Evolutionary conservation across 2,888 invertebrate genomes (phyloP).

Genomic region (Dolomedes plantarius): DNA sequence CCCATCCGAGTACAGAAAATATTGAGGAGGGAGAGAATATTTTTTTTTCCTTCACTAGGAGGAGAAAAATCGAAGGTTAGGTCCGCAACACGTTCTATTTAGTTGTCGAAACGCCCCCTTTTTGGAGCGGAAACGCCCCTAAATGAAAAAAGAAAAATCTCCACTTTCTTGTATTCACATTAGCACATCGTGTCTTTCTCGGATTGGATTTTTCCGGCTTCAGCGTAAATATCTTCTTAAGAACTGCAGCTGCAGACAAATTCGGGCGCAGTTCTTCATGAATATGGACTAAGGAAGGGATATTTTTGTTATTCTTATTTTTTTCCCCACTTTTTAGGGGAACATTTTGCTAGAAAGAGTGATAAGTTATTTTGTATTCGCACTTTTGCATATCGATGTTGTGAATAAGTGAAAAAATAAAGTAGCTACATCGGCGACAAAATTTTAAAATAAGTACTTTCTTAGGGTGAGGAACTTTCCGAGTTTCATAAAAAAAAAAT

Average conservation of each 20-base stretch:
- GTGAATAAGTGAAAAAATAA: not conserved
- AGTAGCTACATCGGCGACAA: not conserved
- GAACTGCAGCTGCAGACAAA: slow-evolving; percentile 11
- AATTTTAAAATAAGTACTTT: slow-evolving; percentile 10
- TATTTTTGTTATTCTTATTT: slow-evolving; percentile 15
- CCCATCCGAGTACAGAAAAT: slow-evolving; percentile 26
- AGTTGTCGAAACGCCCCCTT: slow-evolving; percentile 22
- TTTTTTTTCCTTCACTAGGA: not conserved
- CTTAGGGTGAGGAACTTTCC: not conserved
- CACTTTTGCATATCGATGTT: slow-evolving; percentile 19
- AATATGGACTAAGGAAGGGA: slow-evolving; percentile 55
- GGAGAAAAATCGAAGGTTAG: slow-evolving; percentile 35
- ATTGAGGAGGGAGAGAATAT: slow-evolving; percentile 15
- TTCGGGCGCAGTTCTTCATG: slow-evolving; percentile 51
- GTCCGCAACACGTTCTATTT: slow-evolving; percentile 27
- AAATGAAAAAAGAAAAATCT: slow-evolving; percentile 14
- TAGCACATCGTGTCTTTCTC: slow-evolving; percentile 27
- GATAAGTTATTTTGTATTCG: slow-evolving; percentile 49
- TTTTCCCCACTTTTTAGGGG: slow-evolving; percentile 7
- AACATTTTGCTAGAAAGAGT: slow-evolving; percentile 23
- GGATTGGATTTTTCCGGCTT: slow-evolving; percentile 18
- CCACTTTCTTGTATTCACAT: slow-evolving; percentile 45
- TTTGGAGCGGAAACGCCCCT: not conserved
- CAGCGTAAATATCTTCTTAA: slow-evolving; percentile 6
- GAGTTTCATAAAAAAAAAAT: not conserved